A percentile compares a stretch with the other conserved stretches of the same genome.
Evolutionary conservation across 2,888 invertebrate species (phyloP).

Genomic region (Melitaea athalia): DNA sequence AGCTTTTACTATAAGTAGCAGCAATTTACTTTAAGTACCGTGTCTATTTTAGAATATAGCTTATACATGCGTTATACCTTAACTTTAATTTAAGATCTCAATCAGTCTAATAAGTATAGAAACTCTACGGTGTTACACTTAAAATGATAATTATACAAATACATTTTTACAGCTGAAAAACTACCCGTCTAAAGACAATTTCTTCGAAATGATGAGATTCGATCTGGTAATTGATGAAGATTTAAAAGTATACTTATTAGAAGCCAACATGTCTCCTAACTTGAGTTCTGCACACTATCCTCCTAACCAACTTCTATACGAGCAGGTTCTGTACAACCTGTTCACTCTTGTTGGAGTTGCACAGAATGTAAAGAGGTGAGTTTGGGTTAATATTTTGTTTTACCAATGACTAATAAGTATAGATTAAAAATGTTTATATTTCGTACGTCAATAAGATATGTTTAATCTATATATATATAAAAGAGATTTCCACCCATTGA

Average conservation of each 20-base stretch:
- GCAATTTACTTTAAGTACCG: too few relatives aligned
- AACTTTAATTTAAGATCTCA: too few relatives aligned
- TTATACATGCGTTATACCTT: too few relatives aligned
- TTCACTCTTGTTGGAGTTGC: conserved; percentile 88
- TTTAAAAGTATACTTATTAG: conserved; percentile 93
- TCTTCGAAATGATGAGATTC: conserved; percentile 97
- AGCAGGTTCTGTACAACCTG: conserved; percentile 94
- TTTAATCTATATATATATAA: too few relatives aligned
- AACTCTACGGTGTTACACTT: too few relatives aligned
- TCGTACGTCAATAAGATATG: neutral
- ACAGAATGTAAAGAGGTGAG: conserved; percentile 18
- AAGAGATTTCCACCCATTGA: too few relatives aligned
- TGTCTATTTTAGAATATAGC: too few relatives aligned
- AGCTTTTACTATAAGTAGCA: too few relatives aligned
- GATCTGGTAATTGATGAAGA: conserved; percentile 96
- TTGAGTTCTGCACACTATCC: conserved; percentile 95
- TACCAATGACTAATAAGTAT: too few relatives aligned
- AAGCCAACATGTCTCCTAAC: conserved; percentile 99
- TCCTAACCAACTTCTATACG: conserved; percentile 93
- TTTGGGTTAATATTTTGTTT: neutral
- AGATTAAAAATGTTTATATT: neutral
- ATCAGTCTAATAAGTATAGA: too few relatives aligned
- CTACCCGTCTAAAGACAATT: conserved; percentile 84
- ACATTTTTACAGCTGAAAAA: conserved; percentile 58
- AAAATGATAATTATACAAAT: neutral